Evolutionary conservation across 2,797 vertebrate genomes (phyloP).

Genomic region (Alcedo atthis): DNA sequence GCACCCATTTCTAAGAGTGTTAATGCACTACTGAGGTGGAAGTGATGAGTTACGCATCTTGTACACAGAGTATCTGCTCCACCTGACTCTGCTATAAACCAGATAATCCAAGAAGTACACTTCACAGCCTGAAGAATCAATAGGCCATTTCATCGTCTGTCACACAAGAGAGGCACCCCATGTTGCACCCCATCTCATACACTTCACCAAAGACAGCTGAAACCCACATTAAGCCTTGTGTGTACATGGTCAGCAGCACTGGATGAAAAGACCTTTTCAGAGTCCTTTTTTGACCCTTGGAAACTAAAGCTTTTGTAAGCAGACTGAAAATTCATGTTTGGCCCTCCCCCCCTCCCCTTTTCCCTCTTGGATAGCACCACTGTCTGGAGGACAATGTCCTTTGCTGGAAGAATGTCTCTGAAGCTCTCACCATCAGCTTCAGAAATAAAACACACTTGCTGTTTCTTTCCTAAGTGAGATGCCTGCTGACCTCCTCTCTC

Average conservation of each 20-base stretch:
- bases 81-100: neutral
- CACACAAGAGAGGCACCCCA: neutral
- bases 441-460: conserved; percentile 8
- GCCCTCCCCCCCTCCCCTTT: neutral
- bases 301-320: neutral
- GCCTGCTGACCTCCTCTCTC: conserved; percentile 55
- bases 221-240: neutral
- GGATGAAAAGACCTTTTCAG: neutral
- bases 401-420: neutral
- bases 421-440: neutral
- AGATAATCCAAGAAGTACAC: neutral
- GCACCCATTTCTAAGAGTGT: neutral
- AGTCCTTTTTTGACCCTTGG: neutral
- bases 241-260: neutral
- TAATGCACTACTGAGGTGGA: neutral
- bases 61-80: neutral
- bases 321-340: neutral
- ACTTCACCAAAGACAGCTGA: neutral
- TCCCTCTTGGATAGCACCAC: neutral
- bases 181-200: neutral
- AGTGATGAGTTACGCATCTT: neutral
- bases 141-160: neutral
- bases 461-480: conserved; percentile 33
- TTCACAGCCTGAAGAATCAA: neutral
- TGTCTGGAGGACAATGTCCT: neutral